These are phyloP conservation scores for Creontiades dilutus DNA, from an alignment of 2,888 invertebrate genomes.

Conservation along the genomic window DNA sequence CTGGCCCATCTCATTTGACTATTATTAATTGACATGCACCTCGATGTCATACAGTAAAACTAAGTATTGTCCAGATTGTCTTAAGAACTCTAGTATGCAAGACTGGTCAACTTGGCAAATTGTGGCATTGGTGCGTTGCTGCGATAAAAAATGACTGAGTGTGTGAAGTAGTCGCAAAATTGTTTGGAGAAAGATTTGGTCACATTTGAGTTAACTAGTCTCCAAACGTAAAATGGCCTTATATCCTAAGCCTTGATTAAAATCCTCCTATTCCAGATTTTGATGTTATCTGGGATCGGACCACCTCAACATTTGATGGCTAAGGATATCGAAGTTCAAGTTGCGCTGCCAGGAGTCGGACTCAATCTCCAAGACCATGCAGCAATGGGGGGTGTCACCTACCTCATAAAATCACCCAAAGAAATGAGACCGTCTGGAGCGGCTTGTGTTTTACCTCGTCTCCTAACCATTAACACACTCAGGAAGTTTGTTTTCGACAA, in stretches of 20 bases:
- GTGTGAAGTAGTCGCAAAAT: too few relatives aligned
- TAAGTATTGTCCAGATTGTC: too few relatives aligned
- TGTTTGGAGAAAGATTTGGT: too few relatives aligned
- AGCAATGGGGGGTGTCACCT: slow-evolving; percentile 88
- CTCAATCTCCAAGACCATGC: slow-evolving; percentile 91
- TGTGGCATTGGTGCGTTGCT: too few relatives aligned
- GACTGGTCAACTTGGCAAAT: too few relatives aligned
- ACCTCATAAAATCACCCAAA: slow-evolving; percentile 84
- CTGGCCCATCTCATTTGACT: too few relatives aligned
- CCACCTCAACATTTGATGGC: slow-evolving; percentile 83
- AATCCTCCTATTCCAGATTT: slow-evolving; percentile 79
- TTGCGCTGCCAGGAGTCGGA: slow-evolving; percentile 86
- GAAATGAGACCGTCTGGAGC: slow-evolving; percentile 79
- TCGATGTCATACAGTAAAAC: too few relatives aligned
- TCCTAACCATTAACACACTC: slow-evolving; percentile 82
- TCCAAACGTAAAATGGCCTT: too few relatives aligned
- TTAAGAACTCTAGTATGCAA: too few relatives aligned
- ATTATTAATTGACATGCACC: too few relatives aligned
- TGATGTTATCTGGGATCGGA: slow-evolving; percentile 92
- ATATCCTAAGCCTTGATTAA: background rate
- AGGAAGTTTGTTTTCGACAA: slow-evolving; percentile 83
- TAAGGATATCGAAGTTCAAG: slow-evolving; percentile 82
- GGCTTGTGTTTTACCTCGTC: slow-evolving; percentile 85
- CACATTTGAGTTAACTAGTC: too few relatives aligned
- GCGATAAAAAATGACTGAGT: too few relatives aligned